Evolutionary conservation across 2,888 invertebrate species (phyloP).

Genomic region (Megamerina dolium): DNA sequence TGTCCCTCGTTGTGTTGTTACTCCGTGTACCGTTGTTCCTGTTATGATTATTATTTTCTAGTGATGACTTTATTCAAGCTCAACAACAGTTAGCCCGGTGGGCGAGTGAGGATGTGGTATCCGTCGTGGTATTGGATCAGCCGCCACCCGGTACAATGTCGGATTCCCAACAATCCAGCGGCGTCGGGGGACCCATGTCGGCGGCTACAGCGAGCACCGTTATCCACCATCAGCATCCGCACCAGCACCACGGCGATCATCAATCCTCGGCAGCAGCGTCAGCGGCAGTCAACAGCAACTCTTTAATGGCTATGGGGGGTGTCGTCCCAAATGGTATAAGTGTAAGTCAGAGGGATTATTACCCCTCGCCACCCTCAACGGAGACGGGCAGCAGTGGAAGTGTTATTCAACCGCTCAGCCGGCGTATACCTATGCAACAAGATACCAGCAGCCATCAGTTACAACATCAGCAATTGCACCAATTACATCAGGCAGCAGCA

Average conservation of each 20-base stretch:
- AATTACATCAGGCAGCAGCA: slow-evolving; percentile 27
- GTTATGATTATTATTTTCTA: slow-evolving; percentile 84
- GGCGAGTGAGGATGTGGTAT: slow-evolving; percentile 82
- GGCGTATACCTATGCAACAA: slow-evolving; percentile 27
- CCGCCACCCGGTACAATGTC: slow-evolving; percentile 47
- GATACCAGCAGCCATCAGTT: slow-evolving; percentile 31
- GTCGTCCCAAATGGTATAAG: slow-evolving; percentile 48
- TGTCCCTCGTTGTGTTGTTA: slow-evolving; percentile 35
- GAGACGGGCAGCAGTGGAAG: slow-evolving; percentile 55
- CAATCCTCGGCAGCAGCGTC: slow-evolving; percentile 38
- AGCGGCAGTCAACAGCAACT: slow-evolving; percentile 30
- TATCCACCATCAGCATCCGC: slow-evolving; percentile 51
- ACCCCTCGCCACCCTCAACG: slow-evolving; percentile 52
- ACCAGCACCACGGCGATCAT: slow-evolving; percentile 48
- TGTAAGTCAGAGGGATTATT: slow-evolving; percentile 52
- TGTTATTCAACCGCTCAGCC: slow-evolving; percentile 47
- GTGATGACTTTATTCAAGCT: slow-evolving; percentile 97
- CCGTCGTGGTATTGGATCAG: slow-evolving; percentile 54
- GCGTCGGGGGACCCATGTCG: slow-evolving; percentile 52
- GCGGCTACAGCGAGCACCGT: slow-evolving; percentile 52
- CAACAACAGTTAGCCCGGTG: slow-evolving; percentile 93
- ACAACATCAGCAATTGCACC: slow-evolving; percentile 26
- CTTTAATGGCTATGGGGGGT: slow-evolving; percentile 40
- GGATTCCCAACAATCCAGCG: slow-evolving; percentile 52
- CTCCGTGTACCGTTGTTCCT: slow-evolving; percentile 59